Percentiles rank a stretch among this genome's conserved stretches.
Conservation (phyloP, 2,113 vertebrate species). For the Antennarius striatus region DNA sequence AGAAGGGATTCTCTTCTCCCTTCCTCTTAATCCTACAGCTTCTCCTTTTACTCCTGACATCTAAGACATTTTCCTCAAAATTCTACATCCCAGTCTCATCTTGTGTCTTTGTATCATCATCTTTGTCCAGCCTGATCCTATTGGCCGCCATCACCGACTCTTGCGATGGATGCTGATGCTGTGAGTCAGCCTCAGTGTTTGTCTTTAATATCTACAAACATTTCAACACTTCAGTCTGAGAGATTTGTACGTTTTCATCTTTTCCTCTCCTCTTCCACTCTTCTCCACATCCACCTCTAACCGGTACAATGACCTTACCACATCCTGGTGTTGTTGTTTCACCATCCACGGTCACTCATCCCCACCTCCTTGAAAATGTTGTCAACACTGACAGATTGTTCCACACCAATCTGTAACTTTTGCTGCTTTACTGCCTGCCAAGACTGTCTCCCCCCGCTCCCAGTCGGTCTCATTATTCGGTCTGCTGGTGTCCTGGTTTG, state of each 20-base stretch:
- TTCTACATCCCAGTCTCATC: not conserved
- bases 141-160: constrained; percentile 14
- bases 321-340: constrained; percentile 41
- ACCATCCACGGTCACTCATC: constrained; percentile 58
- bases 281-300: constrained; percentile 10
- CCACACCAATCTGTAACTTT: constrained; percentile 51
- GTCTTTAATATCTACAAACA: not conserved
- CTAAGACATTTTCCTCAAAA: not conserved
- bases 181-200: constrained; percentile 1
- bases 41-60: constrained; percentile 16
- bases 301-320: constrained; percentile 44
- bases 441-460: constrained; percentile 37
- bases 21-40: constrained; percentile 9
- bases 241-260: not conserved
- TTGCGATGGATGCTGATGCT: no score
- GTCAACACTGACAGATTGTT: constrained; percentile 52
- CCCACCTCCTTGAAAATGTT: constrained; percentile 50
- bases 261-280: not conserved
- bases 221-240: not conserved
- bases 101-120: not conserved
- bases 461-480: constrained; percentile 52
- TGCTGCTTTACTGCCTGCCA: constrained; percentile 51
- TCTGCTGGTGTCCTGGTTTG: constrained; percentile 50
- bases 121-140: constrained; percentile 2
- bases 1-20: constrained; percentile 21